These are phyloP conservation scores for Aphodius granarius DNA, from an alignment of 2,888 invertebrate genomes.

Conservation along the genomic window DNA sequence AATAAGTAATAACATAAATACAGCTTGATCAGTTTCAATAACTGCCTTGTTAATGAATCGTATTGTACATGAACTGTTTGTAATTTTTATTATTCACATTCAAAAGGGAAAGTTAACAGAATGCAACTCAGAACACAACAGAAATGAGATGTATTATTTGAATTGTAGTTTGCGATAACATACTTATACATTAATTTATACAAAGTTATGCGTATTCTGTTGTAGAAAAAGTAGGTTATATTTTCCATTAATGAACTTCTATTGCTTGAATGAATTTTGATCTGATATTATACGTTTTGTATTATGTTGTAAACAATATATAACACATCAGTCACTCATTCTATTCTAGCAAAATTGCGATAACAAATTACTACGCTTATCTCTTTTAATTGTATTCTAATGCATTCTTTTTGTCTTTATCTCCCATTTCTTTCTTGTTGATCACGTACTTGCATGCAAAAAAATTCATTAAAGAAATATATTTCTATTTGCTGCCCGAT, in stretches of 20 bases:
- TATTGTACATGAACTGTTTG: too few species aligned
- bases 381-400: neutral
- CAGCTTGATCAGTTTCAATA: too few species aligned
- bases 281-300: neutral
- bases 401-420: neutral
- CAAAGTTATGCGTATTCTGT: too few species aligned
- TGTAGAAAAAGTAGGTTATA: neutral
- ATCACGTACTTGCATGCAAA: neutral
- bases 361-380: neutral
- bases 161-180: too few species aligned
- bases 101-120: too few species aligned
- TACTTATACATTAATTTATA: too few species aligned
- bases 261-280: neutral
- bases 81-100: too few species aligned
- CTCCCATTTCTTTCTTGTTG: neutral
- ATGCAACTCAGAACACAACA: neutral
- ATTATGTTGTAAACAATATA: neutral
- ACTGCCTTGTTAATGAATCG: too few species aligned
- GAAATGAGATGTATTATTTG: neutral
- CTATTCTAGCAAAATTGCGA: too few species aligned
- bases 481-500: too few species aligned
- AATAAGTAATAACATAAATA: constrained; percentile 6
- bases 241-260: neutral
- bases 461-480: neutral
- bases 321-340: neutral